Conservation (phyloP, 2,113 vertebrate species). For the Xenopus borealis region DNA sequence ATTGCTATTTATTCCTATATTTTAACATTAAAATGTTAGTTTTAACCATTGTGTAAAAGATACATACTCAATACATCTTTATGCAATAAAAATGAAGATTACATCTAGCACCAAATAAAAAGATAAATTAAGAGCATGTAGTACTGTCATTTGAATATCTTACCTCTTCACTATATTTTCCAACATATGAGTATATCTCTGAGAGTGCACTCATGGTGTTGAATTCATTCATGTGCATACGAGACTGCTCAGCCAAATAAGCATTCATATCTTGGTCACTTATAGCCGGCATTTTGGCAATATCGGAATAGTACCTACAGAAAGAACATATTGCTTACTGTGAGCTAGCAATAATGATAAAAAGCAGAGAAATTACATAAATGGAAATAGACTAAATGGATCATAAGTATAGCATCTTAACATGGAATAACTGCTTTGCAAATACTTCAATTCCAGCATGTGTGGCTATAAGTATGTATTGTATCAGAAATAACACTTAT, state of each 20-base stretch:
- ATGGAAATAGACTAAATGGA: too few species aligned
- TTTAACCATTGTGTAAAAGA: neutral
- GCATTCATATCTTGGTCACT: constrained; percentile 99
- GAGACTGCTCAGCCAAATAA: constrained; percentile 94
- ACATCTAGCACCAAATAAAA: neutral
- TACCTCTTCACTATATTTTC: constrained; percentile 98
- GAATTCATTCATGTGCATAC: constrained; percentile 98
- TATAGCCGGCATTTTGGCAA: constrained; percentile 94
- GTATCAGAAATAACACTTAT: too few species aligned
- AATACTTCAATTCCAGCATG: too few species aligned
- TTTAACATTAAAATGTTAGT: too few species aligned
- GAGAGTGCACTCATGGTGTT: constrained; percentile 96
- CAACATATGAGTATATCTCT: constrained; percentile 97
- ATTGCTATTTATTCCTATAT: too few species aligned
- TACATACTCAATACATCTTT: neutral
- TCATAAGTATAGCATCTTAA: too few species aligned
- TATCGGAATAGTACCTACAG: constrained; percentile 94
- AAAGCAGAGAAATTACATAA: too few species aligned
- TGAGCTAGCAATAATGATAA: too few species aligned
- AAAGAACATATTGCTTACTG: neutral
- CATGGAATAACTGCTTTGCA: too few species aligned
- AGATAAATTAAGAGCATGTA: neutral
- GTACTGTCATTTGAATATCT: neutral
- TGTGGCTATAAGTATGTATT: too few species aligned
- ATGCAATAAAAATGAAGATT: neutral